Base-by-base conservation (phyloP, 2,113 vertebrate species). In the Balaenoptera acutorostrata region DNA sequence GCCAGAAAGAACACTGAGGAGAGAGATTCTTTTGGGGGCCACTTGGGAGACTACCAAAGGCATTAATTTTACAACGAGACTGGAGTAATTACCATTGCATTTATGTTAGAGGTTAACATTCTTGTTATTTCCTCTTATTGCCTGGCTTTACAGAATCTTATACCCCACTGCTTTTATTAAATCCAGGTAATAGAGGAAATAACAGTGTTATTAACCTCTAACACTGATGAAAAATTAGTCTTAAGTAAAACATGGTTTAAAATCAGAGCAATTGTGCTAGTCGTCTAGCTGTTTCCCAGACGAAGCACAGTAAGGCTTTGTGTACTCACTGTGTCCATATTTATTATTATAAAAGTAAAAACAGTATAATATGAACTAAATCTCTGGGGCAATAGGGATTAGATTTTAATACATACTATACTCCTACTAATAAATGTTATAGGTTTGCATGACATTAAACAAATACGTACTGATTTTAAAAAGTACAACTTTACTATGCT, bases 171-270 rank as follows among this genome's bases (percentile, higher is more conserved):
- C 98, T 98, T 99, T 98, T 98, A 99, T 98, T 98, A 98, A 98
- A 98, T 97, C 85, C 97, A 97, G 97, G 98, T 92, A 98, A 97
- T 95, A 98, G 97, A 98, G 98, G 98, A 98, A 99, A 98, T 98
- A 98, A 97, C 95, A 98, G 98, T 97, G 97, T 98, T 98, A 98
- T 98, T 98, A 98, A 98, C 98, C 98, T 98, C 97, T 98, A 98
- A 98, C 98, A 97, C 97, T 97, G 98, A 98, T 98, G 98, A 97
- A 98, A 98, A 98, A 98, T 98, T 98, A 97, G 96, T 97, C 75
- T 97, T 92, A 88, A 97, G 96, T 93, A 98, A 98, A 98, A 83
- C 57, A 61, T 95, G 94, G 93, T 96, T 97, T 97, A 94, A 97
- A 81, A 94, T 46, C 78, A 78, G 93, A 78, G 77, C 55, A 77